Evolutionary conservation across 1,140 invertebrate genomes (phyloP), one percentile per base, ranked within the genome.

Genomic region (Bradysia coprophila): DNA sequence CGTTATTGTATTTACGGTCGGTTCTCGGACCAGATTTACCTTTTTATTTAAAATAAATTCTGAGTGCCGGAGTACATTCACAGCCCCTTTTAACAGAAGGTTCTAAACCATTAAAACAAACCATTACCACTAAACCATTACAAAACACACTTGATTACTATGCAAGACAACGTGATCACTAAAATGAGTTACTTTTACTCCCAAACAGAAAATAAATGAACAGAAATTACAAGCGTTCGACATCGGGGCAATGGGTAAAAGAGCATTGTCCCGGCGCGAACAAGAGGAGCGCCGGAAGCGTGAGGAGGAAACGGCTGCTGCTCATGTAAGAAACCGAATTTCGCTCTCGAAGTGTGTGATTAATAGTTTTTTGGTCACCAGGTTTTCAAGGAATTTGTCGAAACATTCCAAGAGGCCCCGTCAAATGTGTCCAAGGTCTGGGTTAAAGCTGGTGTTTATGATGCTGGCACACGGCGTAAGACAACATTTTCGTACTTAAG

Each of bases 311-410:
- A 82, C 86, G 60, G 82, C 78, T 16, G 81, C 81, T 11, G 82
- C 81, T 41, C 70, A 78, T 56, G 57, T 60, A 48, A 52, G 42
- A 33, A 13, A 20, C 10, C 22, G 21, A 24, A 21, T 39, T n/a
- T 16, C 21, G 6, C 16, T 23, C 21, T n/a, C n/a, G n/a, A n/a
- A n/a, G 33, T 19, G 38, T 22, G 21, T 24, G 41, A 18, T 45
- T 31, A 22, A 44, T 11, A 9, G 33, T 18, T 9, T 15, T 11
- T 44, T 20, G 33, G 43, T 42, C 45, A 58, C 28, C 46, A 89
- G 74, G 90, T 84, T 4, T 95, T 93, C 65, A 81, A 95, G 71
- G 91, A 96, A 62, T 97, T 96, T 75, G 86, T 96, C 18, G 89
- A 90, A 43, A 92, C 90, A 11, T 98, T 98, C 67, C 87, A 94